Base-by-base conservation (phyloP, 2,797 vertebrate species). In the Otus scops region DNA sequence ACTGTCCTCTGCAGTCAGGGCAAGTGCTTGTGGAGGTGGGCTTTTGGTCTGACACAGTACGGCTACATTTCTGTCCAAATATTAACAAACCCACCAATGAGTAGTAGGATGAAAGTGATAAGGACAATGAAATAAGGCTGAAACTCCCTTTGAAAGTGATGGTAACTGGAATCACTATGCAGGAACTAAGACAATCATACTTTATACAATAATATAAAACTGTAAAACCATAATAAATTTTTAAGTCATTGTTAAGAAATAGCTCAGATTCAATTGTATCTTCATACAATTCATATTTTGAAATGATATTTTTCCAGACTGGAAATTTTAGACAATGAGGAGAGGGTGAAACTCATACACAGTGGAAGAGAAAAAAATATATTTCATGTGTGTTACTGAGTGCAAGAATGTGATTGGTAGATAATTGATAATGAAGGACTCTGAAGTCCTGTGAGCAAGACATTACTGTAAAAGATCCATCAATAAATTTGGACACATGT, bases 11-110 rank as follows among this genome's bases (percentile, higher is more conserved):
- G 39, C 23, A 6, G 45, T 32, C 43, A 67, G 45, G 5, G 8
- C 39, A 5, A 11, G 23, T 2, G 16, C n/a, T 34, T 6, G 11
- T 7, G 13, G 1, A 24, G 24, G 4, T 13, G 26, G 26, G 24
- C 43, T 30, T 50, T 17, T 16, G 32, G 43, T n/a, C 23, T 26
- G 38, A n/a, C 30, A 8, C 17, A 22, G 54, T 3, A 10, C 3
- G 11, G 50, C 23, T 26, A 6, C 59, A 65, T 26, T 59, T 51
- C 75, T 61, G 22, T 28, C 43, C 30, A 23, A 24, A 36, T 14
- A 18, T 36, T 48, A 67, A 67, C 47, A 48, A 54, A 47, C 18
- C 14, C 39, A 8, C 32, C 43, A 30, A 24, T 8, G 4, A 67
- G 32, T 34, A 71, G 27, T 3, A 47, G 51, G 19, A 50, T 73